These are phyloP conservation scores for Brachyistius frenatus DNA, from an alignment of 2,113 vertebrate species.

Conservation along the genomic window DNA sequence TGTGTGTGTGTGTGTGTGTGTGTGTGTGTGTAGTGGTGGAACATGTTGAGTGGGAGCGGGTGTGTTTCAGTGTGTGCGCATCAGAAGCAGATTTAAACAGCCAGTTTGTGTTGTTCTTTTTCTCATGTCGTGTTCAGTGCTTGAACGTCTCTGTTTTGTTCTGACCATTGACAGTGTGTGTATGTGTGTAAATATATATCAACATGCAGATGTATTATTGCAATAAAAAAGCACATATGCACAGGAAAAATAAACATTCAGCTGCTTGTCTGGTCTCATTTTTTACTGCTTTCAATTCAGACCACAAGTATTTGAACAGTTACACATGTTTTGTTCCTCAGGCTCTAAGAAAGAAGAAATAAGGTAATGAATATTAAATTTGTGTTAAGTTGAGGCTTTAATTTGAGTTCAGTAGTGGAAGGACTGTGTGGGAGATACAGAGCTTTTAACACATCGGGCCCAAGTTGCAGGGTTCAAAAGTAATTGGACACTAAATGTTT, in stretches of 20 bases:
- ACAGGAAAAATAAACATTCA: slow-evolving; percentile 46
- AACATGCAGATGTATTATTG: slow-evolving; percentile 79
- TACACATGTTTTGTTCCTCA: not conserved
- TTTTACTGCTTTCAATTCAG: not conserved
- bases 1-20: slow-evolving; percentile 17
- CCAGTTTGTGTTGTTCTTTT: slow-evolving; percentile 46
- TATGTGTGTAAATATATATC: slow-evolving; percentile 57
- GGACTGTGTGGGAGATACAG: too few species aligned
- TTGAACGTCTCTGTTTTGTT: slow-evolving; percentile 65
- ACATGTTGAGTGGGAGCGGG: slow-evolving; percentile 5
- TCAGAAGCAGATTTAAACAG: slow-evolving; percentile 7
- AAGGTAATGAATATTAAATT: too few species aligned
- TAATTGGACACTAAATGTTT: too few species aligned
- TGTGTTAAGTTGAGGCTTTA: too few species aligned
- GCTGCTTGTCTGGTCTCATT: slow-evolving; percentile 1
- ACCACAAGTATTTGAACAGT: not conserved
- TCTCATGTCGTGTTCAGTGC: slow-evolving; percentile 65
- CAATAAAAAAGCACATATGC: slow-evolving; percentile 81
- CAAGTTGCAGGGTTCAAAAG: too few species aligned
- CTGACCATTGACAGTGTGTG: slow-evolving; percentile 52
- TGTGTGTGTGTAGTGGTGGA: not conserved
- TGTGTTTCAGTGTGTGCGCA: not conserved
- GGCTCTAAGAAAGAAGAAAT: not conserved
- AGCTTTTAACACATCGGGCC: too few species aligned
- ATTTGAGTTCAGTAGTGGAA: too few species aligned